These are phyloP conservation scores for Serrognathus titanus DNA, from an alignment of 2,888 invertebrate genomes.

Conservation along the genomic window DNA sequence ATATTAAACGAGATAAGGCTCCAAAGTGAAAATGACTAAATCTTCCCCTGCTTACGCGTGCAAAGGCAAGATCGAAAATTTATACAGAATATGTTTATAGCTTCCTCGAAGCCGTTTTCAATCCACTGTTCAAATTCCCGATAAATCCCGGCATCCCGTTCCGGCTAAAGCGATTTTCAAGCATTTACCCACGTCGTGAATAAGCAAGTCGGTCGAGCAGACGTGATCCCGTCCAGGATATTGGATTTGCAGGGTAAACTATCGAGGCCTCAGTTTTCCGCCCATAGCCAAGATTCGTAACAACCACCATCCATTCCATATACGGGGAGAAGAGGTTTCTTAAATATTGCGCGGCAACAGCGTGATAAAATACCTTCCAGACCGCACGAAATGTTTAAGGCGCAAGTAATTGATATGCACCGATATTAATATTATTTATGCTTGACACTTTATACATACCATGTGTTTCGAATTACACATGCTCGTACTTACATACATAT, in stretches of 20 bases:
- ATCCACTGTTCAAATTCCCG: constrained; percentile 1
- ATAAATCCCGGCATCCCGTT: neutral
- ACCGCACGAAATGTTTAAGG: neutral
- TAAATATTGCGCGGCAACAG: neutral
- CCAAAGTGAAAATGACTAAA: no score
- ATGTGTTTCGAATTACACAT: neutral
- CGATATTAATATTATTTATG: neutral
- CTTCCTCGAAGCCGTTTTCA: neutral
- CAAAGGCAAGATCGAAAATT: constrained; percentile 10
- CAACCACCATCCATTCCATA: neutral
- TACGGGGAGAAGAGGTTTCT: neutral
- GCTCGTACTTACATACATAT: neutral
- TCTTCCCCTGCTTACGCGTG: no score
- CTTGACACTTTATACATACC: neutral
- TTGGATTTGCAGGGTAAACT: constrained; percentile 18
- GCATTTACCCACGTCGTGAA: constrained; percentile 13
- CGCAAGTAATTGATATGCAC: neutral
- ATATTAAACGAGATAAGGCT: no score
- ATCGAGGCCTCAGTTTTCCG: neutral
- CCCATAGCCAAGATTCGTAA: neutral
- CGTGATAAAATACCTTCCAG: neutral
- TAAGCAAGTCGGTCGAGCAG: constrained; percentile 11
- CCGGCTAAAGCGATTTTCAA: constrained; percentile 13
- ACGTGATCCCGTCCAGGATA: constrained; percentile 21
- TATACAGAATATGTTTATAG: neutral